phyloP scores from a whole-genome alignment of 1,140 invertebrate genomes.

The Globodera rostochiensis region DNA sequence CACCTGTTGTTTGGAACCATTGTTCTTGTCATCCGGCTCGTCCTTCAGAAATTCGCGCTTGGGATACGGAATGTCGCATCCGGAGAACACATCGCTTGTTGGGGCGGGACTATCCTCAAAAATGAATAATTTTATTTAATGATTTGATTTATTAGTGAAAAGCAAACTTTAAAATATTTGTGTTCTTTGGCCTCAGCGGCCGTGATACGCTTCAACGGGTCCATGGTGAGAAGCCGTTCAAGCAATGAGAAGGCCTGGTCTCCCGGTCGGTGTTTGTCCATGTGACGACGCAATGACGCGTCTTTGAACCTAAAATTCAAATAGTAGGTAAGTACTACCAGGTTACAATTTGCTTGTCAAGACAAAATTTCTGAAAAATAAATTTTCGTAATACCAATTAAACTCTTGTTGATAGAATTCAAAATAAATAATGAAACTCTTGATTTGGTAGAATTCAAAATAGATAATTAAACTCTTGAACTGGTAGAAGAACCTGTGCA shows the following conservation, averaged over 20 bases:
- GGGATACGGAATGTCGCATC: constrained; percentile 93
- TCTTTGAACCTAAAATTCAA: constrained; percentile 57
- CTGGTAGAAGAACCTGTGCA: neutral
- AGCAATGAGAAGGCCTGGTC: constrained; percentile 79
- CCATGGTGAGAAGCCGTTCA: constrained; percentile 93
- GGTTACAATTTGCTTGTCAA: too few species aligned
- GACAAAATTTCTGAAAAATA: too few species aligned
- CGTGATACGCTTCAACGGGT: constrained; percentile 94
- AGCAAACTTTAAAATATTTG: constrained; percentile 67
- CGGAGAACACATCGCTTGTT: constrained; percentile 87
- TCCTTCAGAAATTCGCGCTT: constrained; percentile 96
- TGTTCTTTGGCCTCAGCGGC: constrained; percentile 98
- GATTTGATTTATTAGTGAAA: constrained; percentile 17
- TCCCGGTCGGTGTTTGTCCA: constrained; percentile 98
- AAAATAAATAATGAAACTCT: neutral
- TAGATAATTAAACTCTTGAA: neutral
- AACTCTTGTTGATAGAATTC: too few species aligned
- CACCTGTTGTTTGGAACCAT: constrained; percentile 43
- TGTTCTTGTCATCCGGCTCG: constrained; percentile 82
- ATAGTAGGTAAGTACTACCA: too few species aligned
- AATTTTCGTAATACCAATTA: too few species aligned
- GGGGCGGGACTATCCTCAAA: constrained; percentile 84
- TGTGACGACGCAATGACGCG: constrained; percentile 94
- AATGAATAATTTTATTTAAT: neutral
- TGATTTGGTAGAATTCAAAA: too few species aligned